These are phyloP conservation scores for Gobio gobio DNA, from an alignment of 2,113 vertebrate genomes.

Conservation along the genomic window DNA sequence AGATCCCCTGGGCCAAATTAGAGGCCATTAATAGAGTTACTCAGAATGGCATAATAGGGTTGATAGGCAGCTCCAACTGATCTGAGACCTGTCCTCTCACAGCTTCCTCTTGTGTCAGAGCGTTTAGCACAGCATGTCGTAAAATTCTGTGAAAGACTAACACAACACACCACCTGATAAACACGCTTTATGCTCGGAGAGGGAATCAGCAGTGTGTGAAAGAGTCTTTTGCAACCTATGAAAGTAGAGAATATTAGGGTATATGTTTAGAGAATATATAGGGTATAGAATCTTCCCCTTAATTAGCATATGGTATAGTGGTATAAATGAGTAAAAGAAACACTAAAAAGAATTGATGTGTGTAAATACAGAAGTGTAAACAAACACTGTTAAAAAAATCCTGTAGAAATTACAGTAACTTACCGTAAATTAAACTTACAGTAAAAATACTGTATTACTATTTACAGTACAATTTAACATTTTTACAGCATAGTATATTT, in stretches of 20 bases:
- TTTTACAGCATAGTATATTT: no score
- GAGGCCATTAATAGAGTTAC: conserved; percentile 62
- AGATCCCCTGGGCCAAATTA: conserved; percentile 59
- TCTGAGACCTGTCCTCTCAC: conserved; percentile 44
- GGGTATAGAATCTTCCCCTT: neutral
- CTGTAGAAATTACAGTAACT: no score
- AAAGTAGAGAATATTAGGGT: neutral
- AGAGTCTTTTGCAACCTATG: neutral
- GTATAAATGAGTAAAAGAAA: neutral
- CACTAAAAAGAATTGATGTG: neutral
- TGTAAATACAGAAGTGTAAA: no score
- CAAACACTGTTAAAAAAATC: no score
- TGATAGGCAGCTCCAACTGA: conserved; percentile 50
- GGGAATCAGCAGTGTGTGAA: neutral
- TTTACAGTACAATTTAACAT: no score
- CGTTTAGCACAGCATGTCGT: conserved; percentile 31
- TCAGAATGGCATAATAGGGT: conserved; percentile 49
- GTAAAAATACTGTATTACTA: no score
- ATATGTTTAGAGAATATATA: no score
- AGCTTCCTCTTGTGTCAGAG: conserved; percentile 42
- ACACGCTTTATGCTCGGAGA: neutral
- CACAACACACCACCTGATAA: conserved; percentile 45
- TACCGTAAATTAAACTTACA: no score
- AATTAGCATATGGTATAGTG: neutral
- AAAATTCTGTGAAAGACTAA: conserved; percentile 28